Conservation (phyloP, 2,113 vertebrate species). For the Enhydra lutris region DNA sequence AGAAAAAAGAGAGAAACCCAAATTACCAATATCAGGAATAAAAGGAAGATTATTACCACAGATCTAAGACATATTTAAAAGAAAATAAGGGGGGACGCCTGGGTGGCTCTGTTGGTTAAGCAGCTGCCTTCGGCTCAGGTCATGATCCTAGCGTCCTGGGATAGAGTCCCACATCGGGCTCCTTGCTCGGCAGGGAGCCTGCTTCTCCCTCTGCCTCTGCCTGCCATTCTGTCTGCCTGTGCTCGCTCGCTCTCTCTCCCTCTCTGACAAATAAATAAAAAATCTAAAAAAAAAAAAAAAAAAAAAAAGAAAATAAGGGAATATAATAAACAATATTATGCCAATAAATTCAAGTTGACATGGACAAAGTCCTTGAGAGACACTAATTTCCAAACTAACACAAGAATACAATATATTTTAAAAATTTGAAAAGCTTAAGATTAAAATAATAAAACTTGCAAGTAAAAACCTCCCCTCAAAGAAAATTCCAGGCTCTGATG, state of each 20-base stretch:
- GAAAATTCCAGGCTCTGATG: not conserved
- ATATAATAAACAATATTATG: not conserved
- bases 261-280: no score
- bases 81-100: not conserved
- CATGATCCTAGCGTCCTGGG: no score
- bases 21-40: not conserved
- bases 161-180: no score
- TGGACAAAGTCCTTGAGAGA: not conserved
- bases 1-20: not conserved
- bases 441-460: not conserved
- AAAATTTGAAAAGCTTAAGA: not conserved
- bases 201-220: no score
- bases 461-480: not conserved
- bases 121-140: no score
- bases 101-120: no score
- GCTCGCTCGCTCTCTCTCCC: no score
- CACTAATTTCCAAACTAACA: not conserved
- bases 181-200: no score
- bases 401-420: not conserved
- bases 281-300: not conserved
- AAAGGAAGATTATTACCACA: not conserved
- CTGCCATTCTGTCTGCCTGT: no score
- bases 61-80: not conserved
- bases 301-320: not conserved
- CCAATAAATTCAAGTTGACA: not conserved